A percentile compares a stretch with the other conserved stretches of the same genome.
Conservation (phyloP, 2,113 vertebrate species). For the Uropsilus gracilis region DNA sequence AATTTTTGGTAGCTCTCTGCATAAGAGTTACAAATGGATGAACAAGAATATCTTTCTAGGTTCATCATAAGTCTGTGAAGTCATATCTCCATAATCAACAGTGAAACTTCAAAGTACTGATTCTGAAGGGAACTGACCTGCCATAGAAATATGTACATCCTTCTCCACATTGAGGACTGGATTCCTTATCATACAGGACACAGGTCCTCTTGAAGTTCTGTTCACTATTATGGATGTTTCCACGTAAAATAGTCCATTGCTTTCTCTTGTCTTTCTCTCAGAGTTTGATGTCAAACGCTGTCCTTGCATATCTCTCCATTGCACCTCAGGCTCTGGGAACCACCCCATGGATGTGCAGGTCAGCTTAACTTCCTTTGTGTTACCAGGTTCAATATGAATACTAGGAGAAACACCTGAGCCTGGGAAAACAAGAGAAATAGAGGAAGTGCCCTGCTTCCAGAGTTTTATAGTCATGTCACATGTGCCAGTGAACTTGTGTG, state of each 20-base stretch:
- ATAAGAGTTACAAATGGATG: background rate
- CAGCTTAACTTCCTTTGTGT: background rate
- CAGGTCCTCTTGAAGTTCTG: too few species aligned
- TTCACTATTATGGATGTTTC: too few species aligned
- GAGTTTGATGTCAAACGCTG: background rate
- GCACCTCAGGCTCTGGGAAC: background rate
- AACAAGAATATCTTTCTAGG: background rate
- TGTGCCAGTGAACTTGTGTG: too few species aligned
- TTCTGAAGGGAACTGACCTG: too few species aligned
- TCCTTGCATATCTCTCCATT: background rate
- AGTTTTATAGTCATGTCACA: background rate
- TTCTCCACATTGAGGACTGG: too few species aligned
- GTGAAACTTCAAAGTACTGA: too few species aligned
- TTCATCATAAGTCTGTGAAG: background rate
- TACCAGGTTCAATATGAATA: background rate
- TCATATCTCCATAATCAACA: background rate
- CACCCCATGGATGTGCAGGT: background rate
- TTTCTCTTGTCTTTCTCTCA: too few species aligned
- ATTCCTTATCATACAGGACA: too few species aligned
- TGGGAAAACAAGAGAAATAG: background rate
- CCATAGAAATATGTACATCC: too few species aligned
- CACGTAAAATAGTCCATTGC: too few species aligned
- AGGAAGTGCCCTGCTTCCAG: background rate
- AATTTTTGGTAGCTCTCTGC: background rate
- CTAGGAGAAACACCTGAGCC: background rate